phyloP scores from a whole-genome alignment of 2,797 vertebrate genomes.

The Myotis myotis region DNA sequence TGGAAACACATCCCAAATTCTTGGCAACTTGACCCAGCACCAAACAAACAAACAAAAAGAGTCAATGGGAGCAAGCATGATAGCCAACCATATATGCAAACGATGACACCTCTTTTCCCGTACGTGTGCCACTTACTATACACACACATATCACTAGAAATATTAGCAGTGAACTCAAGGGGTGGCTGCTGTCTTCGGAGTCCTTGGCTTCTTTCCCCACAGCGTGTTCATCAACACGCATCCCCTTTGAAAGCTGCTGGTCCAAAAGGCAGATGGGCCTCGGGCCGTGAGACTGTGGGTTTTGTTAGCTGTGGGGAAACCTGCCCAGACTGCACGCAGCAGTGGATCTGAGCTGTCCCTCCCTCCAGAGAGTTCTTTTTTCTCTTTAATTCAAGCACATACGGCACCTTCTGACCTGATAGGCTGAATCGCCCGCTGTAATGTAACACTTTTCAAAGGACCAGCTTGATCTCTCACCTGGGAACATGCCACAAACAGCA shows the following conservation, averaged over 20 bases:
- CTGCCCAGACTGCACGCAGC: neutral
- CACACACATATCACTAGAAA: neutral
- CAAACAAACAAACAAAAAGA: neutral
- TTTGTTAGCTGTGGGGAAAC: neutral
- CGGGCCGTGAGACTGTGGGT: neutral
- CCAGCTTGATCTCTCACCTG: constrained; percentile 47
- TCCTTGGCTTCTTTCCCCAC: neutral
- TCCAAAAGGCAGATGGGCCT: neutral
- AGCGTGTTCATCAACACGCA: neutral
- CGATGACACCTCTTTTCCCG: neutral
- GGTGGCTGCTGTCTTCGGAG: neutral
- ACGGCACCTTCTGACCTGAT: neutral
- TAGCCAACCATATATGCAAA: neutral
- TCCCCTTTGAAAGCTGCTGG: neutral
- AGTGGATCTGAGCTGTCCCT: neutral
- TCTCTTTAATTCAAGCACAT: neutral
- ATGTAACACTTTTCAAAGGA: constrained; percentile 17
- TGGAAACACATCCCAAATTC: neutral
- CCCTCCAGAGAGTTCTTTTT: neutral
- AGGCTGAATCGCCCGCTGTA: neutral
- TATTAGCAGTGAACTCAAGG: neutral
- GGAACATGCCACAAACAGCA: constrained; percentile 49
- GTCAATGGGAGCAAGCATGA: neutral
- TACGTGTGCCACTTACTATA: too few species aligned
- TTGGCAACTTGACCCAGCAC: neutral